These are phyloP conservation scores for Carassius auratus DNA, from an alignment of 2,113 vertebrate genomes.

Conservation along the genomic window DNA sequence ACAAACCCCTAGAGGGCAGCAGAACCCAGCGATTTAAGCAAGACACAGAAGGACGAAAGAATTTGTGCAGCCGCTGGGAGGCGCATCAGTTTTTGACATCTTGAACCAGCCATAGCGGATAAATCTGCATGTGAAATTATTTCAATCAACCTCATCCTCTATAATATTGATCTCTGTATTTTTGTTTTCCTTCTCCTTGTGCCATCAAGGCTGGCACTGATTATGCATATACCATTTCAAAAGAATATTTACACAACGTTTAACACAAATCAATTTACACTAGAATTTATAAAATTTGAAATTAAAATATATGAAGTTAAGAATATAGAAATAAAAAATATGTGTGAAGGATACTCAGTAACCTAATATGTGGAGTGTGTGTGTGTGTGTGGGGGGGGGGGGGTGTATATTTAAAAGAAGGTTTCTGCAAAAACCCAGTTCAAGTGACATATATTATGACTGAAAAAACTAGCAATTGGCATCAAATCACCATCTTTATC, in stretches of 20 bases:
- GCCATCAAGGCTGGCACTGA: not conserved
- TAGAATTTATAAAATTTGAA: not conserved
- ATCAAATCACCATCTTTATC: too few species aligned
- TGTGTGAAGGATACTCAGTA: not conserved
- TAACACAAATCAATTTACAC: not conserved
- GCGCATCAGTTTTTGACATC: not conserved
- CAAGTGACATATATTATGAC: not conserved
- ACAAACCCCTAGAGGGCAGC: not conserved
- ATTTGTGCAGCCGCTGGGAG: slow-evolving; percentile 1
- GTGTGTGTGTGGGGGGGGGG: not conserved
- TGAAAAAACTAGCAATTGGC: not conserved
- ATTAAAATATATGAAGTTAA: not conserved
- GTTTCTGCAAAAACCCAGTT: not conserved
- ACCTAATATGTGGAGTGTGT: not conserved
- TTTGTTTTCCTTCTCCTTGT: not conserved
- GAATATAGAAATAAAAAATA: not conserved
- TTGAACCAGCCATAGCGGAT: not conserved
- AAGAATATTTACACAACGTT: not conserved
- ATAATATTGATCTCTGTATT: not conserved
- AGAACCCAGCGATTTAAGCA: not conserved
- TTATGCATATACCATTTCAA: not conserved
- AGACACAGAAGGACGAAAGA: not conserved
- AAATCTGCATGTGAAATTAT: not conserved
- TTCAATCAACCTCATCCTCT: not conserved
- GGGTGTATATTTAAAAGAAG: not conserved